These are phyloP conservation scores for Vireo altiloquus DNA, from an alignment of 2,113 vertebrate genomes.

Conservation along the genomic window DNA sequence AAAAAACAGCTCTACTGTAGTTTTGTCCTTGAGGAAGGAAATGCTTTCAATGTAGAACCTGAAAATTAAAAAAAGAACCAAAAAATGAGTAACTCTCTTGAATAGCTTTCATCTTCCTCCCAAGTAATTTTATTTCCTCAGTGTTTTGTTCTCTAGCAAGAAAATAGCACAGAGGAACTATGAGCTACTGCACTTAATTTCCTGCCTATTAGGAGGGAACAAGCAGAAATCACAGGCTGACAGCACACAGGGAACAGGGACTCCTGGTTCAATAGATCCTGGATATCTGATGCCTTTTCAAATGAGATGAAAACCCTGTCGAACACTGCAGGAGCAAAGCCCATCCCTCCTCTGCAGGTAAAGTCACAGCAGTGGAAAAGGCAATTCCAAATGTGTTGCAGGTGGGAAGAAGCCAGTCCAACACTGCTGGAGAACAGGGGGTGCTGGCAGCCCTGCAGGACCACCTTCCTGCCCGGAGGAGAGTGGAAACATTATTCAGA, in stretches of 20 bases:
- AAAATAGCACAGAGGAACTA: neutral
- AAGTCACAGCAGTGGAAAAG: neutral
- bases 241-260: neutral
- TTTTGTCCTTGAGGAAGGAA: constrained; percentile 91
- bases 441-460: neutral
- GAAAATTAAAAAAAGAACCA: constrained; percentile 11
- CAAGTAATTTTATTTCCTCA: neutral
- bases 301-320: neutral
- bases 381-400: fast-evolving
- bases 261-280: neutral
- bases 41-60: constrained; percentile 99
- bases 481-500: neutral
- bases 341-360: neutral
- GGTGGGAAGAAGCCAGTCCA: neutral
- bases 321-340: fast-evolving
- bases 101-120: neutral
- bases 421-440: neutral
- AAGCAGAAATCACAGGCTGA: neutral
- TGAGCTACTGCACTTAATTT: constrained; percentile 3
- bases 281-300: neutral
- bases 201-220: neutral
- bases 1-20: constrained; percentile 94
- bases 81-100: neutral
- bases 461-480: neutral
- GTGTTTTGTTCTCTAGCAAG: neutral